Evolutionary conservation across 2,888 invertebrate species (phyloP).

Genomic region (Hydropsyche betteni): DNA sequence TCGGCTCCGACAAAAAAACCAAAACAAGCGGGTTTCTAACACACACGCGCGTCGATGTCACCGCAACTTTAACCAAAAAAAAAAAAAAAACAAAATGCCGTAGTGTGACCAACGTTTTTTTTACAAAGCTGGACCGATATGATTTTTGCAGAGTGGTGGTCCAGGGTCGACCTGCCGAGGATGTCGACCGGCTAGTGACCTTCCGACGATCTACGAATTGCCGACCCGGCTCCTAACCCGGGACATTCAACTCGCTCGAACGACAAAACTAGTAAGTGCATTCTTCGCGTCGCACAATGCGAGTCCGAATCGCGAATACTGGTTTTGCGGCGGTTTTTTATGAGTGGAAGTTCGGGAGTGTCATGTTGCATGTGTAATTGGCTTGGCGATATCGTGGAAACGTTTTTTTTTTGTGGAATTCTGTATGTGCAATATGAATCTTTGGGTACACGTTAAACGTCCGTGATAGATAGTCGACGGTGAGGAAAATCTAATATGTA

Average conservation of each 20-base stretch:
- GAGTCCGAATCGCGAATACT: neutral
- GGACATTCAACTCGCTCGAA: constrained; percentile 29
- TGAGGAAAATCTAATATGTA: neutral
- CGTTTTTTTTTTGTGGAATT: neutral
- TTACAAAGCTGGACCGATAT: neutral
- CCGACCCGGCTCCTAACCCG: constrained; percentile 21
- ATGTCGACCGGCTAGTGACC: constrained; percentile 31
- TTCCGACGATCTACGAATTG: constrained; percentile 15
- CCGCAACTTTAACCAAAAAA: too few relatives aligned
- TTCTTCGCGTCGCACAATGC: neutral
- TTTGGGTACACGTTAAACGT: too few relatives aligned
- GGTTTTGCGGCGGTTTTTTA: neutral
- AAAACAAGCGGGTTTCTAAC: too few relatives aligned
- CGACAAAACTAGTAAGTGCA: constrained; percentile 22
- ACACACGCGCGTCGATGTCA: too few relatives aligned
- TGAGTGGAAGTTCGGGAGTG: neutral
- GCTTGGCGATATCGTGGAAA: too few relatives aligned
- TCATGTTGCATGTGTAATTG: too few relatives aligned
- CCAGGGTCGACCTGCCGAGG: constrained; percentile 3
- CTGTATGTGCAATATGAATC: neutral
- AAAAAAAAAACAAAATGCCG: too few relatives aligned
- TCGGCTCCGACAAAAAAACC: too few relatives aligned
- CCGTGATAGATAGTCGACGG: too few relatives aligned
- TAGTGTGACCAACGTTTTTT: neutral
- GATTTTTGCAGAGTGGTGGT: constrained; percentile 22